phyloP scores from a whole-genome alignment of 2,888 invertebrate species.

The Chrysolina americana region DNA sequence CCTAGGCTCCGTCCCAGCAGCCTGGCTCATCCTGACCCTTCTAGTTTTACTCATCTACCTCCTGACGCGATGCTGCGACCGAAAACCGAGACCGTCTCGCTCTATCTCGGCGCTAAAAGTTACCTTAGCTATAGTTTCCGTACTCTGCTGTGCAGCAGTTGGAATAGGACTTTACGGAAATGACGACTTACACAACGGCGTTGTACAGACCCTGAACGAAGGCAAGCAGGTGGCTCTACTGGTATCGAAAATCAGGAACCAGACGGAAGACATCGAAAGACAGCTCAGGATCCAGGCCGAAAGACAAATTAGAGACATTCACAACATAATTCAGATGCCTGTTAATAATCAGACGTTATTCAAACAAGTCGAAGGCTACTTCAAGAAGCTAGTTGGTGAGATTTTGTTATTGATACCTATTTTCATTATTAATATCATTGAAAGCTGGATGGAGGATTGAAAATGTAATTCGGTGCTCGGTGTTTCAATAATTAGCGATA shows the following conservation, averaged over 20 bases:
- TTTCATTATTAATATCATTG: too few relatives aligned
- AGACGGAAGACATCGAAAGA: constrained; percentile 84
- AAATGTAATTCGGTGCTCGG: too few relatives aligned
- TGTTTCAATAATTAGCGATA: too few relatives aligned
- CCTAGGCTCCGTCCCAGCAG: constrained; percentile 93
- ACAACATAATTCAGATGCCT: constrained; percentile 84
- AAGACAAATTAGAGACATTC: constrained; percentile 78
- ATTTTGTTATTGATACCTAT: too few relatives aligned
- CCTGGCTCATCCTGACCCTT: constrained; percentile 91
- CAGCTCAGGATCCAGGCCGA: constrained; percentile 75
- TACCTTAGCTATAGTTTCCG: constrained; percentile 84
- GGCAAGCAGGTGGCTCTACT: constrained; percentile 86
- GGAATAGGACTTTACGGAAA: constrained; percentile 95
- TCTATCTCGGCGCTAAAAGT: constrained; percentile 91
- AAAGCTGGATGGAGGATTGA: too few relatives aligned
- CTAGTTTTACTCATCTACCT: constrained; percentile 92
- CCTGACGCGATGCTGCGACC: constrained; percentile 95
- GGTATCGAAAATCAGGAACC: constrained; percentile 85
- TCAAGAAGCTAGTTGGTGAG: constrained; percentile 77
- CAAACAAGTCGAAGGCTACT: constrained; percentile 78
- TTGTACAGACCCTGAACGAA: constrained; percentile 74
- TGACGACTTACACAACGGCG: constrained; percentile 93
- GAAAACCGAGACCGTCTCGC: constrained; percentile 89
- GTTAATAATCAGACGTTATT: constrained; percentile 86
- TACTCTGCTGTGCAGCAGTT: constrained; percentile 89